Evolutionary conservation across 2,888 invertebrate species (phyloP).

Genomic region (Dichetophora obliterata): DNA sequence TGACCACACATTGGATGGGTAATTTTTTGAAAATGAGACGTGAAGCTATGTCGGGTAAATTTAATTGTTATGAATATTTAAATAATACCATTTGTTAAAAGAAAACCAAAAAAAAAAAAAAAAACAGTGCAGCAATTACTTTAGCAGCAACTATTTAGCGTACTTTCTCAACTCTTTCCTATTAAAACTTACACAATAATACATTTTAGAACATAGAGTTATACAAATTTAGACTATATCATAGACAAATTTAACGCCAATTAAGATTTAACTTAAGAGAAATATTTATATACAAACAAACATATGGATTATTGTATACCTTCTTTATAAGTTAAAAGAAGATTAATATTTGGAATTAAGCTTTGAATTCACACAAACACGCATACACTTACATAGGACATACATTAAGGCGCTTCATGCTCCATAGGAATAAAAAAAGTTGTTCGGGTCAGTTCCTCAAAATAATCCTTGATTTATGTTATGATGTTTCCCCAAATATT

Average conservation of each 20-base stretch:
- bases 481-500: no score
- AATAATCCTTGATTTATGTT: no score
- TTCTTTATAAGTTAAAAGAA: neutral
- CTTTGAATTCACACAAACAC: neutral
- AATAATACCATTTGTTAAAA: constrained; percentile 69
- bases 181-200: constrained; percentile 13
- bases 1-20: constrained; percentile 75
- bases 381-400: constrained; percentile 27
- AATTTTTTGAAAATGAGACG: constrained; percentile 70
- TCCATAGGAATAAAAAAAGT: no score
- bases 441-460: no score
- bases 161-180: constrained; percentile 14
- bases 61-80: constrained; percentile 67
- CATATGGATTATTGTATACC: neutral
- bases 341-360: constrained; percentile 26
- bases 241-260: constrained; percentile 35
- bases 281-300: constrained; percentile 39
- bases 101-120: constrained; percentile 35
- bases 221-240: constrained; percentile 30
- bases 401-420: no score
- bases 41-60: constrained; percentile 55
- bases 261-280: constrained; percentile 24
- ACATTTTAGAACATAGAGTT: constrained; percentile 9
- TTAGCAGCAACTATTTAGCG: constrained; percentile 12
- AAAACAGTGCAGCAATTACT: constrained; percentile 38